phyloP scores from a whole-genome alignment of 2,113 vertebrate species.

The Brienomyrus longianalis region DNA sequence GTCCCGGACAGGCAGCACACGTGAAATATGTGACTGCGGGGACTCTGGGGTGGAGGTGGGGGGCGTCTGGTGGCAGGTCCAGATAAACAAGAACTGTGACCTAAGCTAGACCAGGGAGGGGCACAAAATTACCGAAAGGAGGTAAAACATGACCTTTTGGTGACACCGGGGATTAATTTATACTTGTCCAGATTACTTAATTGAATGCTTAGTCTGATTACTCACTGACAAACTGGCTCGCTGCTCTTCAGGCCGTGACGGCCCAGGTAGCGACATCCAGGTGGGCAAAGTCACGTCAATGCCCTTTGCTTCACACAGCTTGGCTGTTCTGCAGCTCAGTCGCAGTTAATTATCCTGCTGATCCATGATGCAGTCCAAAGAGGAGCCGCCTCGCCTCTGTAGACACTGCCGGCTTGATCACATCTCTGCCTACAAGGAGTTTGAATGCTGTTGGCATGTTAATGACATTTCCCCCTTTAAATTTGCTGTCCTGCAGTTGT shows the following conservation, averaged over 20 bases:
- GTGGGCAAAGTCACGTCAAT: neutral
- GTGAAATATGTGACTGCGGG: neutral
- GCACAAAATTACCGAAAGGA: neutral
- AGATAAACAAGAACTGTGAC: neutral
- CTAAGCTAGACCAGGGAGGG: neutral
- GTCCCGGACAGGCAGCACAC: neutral
- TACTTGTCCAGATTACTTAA: neutral
- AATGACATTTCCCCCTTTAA: neutral
- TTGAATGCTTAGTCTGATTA: constrained; percentile 2
- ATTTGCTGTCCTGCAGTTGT: neutral
- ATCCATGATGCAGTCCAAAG: neutral
- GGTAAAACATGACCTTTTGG: neutral
- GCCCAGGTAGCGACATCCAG: neutral
- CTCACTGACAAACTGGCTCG: neutral
- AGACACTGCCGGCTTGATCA: neutral
- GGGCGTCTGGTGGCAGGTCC: neutral
- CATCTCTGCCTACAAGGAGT: neutral
- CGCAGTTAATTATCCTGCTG: constrained; percentile 1
- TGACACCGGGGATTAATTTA: neutral
- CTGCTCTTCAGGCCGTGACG: neutral
- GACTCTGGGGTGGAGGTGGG: neutral
- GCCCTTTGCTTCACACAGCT: neutral
- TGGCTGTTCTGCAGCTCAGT: neutral
- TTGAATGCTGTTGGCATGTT: neutral
- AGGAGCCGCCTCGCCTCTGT: neutral